Evolutionary conservation across 2,888 invertebrate genomes (phyloP), one percentile per base, ranked within the genome.

Genomic region (Camptogramma bilineatum): DNA sequence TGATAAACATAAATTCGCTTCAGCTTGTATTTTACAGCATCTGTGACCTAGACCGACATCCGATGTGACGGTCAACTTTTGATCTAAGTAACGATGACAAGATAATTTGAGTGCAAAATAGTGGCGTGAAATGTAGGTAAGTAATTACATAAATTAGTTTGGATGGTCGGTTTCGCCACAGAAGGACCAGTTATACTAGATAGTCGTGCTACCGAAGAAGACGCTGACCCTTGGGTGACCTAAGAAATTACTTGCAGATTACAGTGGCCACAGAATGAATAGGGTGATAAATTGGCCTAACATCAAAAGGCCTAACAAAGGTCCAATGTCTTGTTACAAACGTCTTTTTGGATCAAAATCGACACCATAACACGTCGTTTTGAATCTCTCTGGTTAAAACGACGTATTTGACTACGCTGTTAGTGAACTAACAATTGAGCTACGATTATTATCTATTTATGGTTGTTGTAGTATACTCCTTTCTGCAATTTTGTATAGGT

Each of bases 11-110:
- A 17, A 39, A 47, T 18, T 61, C 52, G 52, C 56, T 42, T 50
- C 39, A 39, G 52, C 50, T 44, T 53, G 8, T 61, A 42, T 9
- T 60, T 79, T 76, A 62, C 17, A 62, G 57, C 63, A 59, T 59
- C 51, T 51, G 70, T 72, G 86, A 84, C 89, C 89, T 88, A 88
- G 89, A 88, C 87, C 88, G 82, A 86, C 73, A 83, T 84, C 74
- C 73, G 72, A 76, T 80, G 80, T 73, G 74, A 77, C 80, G 82
- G 86, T 84, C 86, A 85, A 80, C 77, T 82, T 81, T 86, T 79
- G 84, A 86, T 86, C 82, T 78, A 79, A 82, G 80, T 80, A 81
- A 80, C 78, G 81, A 83, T 81, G 81, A 80, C 82, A 83, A 82
- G 73, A 77, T 68, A 71, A 55, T 78, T 80, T 83, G 84, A 86